Evolutionary conservation across 2,113 vertebrate genomes (phyloP).

Genomic region (Peromyscus polionotus): DNA sequence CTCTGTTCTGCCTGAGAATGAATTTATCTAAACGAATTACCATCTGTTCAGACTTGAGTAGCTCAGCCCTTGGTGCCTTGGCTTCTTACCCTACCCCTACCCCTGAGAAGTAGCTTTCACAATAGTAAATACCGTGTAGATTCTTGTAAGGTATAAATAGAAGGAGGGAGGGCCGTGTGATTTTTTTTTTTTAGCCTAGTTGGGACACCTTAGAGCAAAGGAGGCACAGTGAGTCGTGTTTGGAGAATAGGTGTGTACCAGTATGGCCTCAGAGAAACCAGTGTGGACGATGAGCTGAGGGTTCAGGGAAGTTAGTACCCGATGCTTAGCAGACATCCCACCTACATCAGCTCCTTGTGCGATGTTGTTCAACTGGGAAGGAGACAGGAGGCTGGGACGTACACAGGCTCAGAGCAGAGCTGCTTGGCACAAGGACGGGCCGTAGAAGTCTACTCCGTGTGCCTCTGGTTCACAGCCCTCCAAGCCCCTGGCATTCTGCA

Average conservation of each 20-base stretch:
- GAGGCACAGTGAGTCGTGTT: neutral
- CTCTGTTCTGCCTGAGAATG: neutral
- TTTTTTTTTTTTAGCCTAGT: neutral
- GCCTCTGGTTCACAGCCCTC: neutral
- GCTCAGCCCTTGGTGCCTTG: rapidly evolving
- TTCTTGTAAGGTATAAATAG: neutral
- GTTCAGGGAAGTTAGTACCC: neutral
- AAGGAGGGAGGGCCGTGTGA: no score
- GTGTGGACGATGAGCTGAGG: neutral
- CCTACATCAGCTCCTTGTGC: rapidly evolving
- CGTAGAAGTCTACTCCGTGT: neutral
- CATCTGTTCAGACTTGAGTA: neutral
- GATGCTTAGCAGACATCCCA: neutral
- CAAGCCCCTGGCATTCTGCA: neutral
- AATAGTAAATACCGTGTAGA: neutral
- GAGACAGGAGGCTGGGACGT: neutral
- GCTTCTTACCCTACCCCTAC: neutral
- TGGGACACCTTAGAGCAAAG: neutral
- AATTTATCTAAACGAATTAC: neutral
- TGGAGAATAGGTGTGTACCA: neutral
- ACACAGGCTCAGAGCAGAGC: neutral
- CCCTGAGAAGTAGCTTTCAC: neutral
- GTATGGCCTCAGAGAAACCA: neutral
- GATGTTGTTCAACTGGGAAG: rapidly evolving
- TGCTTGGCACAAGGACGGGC: no score